Conservation (phyloP, 2,888 invertebrate genomes). For the Volucella inflata region DNA sequence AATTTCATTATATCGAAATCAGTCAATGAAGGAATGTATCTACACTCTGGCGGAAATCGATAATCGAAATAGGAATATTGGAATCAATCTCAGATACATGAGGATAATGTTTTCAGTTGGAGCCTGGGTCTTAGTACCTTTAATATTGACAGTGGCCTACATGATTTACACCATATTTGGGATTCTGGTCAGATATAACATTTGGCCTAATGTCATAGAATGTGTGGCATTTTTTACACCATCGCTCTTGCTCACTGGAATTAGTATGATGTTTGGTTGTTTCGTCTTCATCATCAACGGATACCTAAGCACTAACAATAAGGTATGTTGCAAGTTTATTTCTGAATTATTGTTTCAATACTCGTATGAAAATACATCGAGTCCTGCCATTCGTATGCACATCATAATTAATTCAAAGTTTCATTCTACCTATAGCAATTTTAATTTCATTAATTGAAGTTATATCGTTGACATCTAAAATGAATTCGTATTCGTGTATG, state of each 20-base stretch:
- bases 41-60: conserved; percentile 40
- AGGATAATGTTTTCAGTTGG: conserved; percentile 10
- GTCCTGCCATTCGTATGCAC: too few relatives aligned
- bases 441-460: conserved; percentile 33
- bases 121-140: conserved; percentile 29
- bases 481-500: background rate
- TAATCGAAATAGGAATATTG: conserved; percentile 26
- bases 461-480: conserved; percentile 1
- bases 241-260: conserved; percentile 16
- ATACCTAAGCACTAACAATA: conserved; percentile 25
- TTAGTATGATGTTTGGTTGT: conserved; percentile 56
- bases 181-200: conserved; percentile 34
- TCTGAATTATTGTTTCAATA: too few relatives aligned
- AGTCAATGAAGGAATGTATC: conserved; percentile 63
- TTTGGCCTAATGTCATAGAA: conserved; percentile 38
- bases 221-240: conserved; percentile 58
- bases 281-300: conserved; percentile 30
- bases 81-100: conserved; percentile 13
- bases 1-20: conserved; percentile 72
- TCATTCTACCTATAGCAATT: background rate
- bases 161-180: conserved; percentile 41
- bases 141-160: conserved; percentile 8
- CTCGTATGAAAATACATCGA: too few relatives aligned
- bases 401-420: too few relatives aligned
- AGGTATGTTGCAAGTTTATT: conserved; percentile 37